Conservation (phyloP, 2,797 vertebrate species). For the Graptemys geographica region DNA sequence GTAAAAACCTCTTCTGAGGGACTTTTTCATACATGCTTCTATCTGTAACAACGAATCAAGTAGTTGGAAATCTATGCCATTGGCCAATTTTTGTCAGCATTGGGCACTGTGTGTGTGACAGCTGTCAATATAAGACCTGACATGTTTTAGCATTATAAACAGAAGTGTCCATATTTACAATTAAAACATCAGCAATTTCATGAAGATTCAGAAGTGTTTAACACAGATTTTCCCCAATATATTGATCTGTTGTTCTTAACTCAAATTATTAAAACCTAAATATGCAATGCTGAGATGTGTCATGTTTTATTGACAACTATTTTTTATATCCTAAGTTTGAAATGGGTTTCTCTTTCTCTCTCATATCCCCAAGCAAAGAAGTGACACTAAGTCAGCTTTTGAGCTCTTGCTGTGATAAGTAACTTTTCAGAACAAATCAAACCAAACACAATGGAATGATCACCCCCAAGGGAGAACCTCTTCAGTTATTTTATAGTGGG, state of each 20-base stretch:
- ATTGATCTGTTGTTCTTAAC: not conserved
- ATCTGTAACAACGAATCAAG: slow-evolving; percentile 34
- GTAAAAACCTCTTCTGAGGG: not conserved
- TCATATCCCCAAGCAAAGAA: slow-evolving; percentile 13
- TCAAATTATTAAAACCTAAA: not conserved
- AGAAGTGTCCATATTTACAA: not conserved
- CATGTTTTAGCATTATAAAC: slow-evolving; percentile 7
- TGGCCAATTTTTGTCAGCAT: slow-evolving; percentile 44
- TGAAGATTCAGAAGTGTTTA: slow-evolving; percentile 12
- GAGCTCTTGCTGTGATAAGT: not conserved
- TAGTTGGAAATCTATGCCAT: slow-evolving; percentile 22
- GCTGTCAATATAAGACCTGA: not conserved
- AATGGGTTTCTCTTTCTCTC: not conserved
- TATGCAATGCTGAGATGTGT: slow-evolving; percentile 3
- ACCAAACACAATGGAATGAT: not conserved
- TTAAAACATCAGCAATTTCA: not conserved
- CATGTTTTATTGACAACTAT: not conserved
- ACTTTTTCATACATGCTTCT: not conserved
- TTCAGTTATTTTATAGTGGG: not conserved
- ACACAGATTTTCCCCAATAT: not conserved
- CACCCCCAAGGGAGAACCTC: not conserved
- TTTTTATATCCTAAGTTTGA: rapidly evolving
- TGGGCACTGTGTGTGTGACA: not conserved
- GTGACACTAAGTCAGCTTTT: not conserved
- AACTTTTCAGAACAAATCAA: slow-evolving; percentile 35